Evolutionary conservation across 2,888 invertebrate species (phyloP), one percentile per base, ranked within the genome.

Genomic region (Pyralis farinalis): DNA sequence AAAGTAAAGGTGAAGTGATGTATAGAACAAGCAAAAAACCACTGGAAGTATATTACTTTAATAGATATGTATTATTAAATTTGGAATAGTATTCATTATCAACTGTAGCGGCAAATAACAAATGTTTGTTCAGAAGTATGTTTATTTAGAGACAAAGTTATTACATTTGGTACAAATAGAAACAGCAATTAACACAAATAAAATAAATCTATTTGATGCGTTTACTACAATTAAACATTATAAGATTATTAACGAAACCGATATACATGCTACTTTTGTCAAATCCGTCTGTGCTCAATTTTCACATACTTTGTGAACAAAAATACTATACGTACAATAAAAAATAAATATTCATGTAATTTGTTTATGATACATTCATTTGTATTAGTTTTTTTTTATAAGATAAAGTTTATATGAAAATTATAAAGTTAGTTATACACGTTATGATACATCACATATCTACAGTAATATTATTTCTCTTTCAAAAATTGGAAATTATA

Each of bases 281-380:
- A 80, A 80, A 79, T 80, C 80, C 79, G 45, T 77, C 65, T 63
- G 80, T 80, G 80, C 80, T 59, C 60, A 57, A 46, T 60, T 60
- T 53, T 37, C 47, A 12, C 31, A 37, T 34, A 34, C 10, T 38
- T 31, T 25, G 21, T 10, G 8, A 33, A 38, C 31, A 22, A 27
- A 37, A 29, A 28, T 12, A 12, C 29, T 33, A 32, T 12, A 31
- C 31, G 30, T 30, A 30, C 30, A n/a, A 37, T 21, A 32, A 38
- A 32, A 38, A 32, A 27, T 25, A 38, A 33, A 38, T 22, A 31
- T 37, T 30, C 9, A 35, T 28, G 3, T 35, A 30, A 37, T 28
- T 30, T 21, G 30, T 29, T 20, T 12, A 9, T 36, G 28, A 25
- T 10, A 29, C 30, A 21, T 30, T 21, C 21, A 37, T 30, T 7